phyloP scores from a whole-genome alignment of 2,113 vertebrate genomes.

The Chamaea fasciata region DNA sequence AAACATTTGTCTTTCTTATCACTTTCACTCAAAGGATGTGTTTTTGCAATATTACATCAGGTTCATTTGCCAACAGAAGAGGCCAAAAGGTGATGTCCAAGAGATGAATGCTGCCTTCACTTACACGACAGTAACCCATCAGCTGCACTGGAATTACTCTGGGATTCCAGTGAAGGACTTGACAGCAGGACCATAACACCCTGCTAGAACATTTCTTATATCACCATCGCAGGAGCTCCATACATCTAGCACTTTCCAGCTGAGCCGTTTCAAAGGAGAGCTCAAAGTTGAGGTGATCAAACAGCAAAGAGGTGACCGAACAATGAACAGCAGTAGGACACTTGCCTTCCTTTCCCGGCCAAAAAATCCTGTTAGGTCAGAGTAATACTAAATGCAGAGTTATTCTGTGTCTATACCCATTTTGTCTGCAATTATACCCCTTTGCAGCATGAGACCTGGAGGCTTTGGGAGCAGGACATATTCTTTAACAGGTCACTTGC shows the following conservation, averaged over 20 bases:
- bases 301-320: background rate
- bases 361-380: background rate
- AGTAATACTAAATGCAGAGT: background rate
- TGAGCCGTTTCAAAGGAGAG: background rate
- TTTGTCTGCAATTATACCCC: background rate
- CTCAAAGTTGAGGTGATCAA: background rate
- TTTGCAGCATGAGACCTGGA: background rate
- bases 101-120: background rate
- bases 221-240: background rate
- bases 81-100: slow-evolving; percentile 15
- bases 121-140: background rate
- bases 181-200: slow-evolving; percentile 4
- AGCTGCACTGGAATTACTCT: background rate
- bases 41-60: slow-evolving; percentile 27
- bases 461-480: background rate
- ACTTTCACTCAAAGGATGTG: slow-evolving; percentile 14
- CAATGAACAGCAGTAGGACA: background rate
- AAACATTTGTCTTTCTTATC: slow-evolving; percentile 62
- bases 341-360: background rate
- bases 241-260: background rate
- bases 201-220: background rate
- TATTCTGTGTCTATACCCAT: background rate
- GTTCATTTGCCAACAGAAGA: slow-evolving; percentile 24
- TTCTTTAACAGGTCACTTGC: background rate
- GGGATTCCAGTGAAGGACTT: background rate